Evolutionary conservation across 2,888 invertebrate genomes (phyloP).

Genomic region (Trichopoda pennipes): DNA sequence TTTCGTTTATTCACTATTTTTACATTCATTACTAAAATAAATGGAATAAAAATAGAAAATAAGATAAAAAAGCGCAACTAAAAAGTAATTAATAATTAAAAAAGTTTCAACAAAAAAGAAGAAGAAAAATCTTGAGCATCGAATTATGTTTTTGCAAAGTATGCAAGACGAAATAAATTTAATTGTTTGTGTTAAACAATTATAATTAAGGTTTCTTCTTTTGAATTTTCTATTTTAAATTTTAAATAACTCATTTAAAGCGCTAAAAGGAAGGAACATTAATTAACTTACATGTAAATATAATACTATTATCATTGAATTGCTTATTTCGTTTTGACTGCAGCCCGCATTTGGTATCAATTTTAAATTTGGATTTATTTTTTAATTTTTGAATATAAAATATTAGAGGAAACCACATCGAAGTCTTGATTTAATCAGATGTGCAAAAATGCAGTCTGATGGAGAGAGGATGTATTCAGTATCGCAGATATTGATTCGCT

Average conservation of each 20-base stretch:
- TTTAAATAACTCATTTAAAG: neutral
- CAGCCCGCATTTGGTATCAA: too few species aligned
- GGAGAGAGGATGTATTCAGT: too few species aligned
- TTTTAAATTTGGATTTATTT: too few species aligned
- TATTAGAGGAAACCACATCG: too few species aligned
- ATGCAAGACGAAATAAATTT: conserved; percentile 25
- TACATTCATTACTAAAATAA: conserved; percentile 38
- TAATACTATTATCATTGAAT: too few species aligned
- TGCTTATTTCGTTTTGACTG: too few species aligned
- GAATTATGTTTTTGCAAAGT: conserved; percentile 17
- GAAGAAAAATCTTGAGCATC: neutral
- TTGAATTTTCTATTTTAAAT: neutral
- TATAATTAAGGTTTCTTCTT: conserved; percentile 19
- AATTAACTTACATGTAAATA: too few species aligned
- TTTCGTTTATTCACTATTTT: conserved; percentile 20
- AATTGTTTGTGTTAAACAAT: conserved; percentile 32
- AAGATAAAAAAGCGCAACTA: neutral
- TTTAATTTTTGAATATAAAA: too few species aligned
- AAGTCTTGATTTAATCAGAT: too few species aligned
- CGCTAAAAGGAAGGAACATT: too few species aligned
- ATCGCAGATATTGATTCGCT: too few species aligned
- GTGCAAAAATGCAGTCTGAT: too few species aligned
- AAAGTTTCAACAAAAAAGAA: conserved; percentile 29
- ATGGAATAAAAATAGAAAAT: conserved; percentile 6
- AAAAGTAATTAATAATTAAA: conserved; percentile 55